These are phyloP conservation scores for Hypercompe scribonia DNA, from an alignment of 2,888 invertebrate genomes.

Conservation along the genomic window DNA sequence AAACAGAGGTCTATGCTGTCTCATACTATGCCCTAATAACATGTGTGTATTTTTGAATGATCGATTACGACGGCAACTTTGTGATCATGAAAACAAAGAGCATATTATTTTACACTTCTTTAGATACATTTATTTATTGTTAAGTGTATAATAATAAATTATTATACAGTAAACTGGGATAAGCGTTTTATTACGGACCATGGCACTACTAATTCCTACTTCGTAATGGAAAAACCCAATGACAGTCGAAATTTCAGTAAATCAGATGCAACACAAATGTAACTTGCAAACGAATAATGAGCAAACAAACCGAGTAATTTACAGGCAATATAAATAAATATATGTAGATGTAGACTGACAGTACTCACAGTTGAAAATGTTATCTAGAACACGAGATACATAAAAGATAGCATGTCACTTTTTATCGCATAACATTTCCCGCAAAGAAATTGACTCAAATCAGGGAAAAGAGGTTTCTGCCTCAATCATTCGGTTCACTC, in stretches of 20 bases:
- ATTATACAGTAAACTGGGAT: too few relatives aligned
- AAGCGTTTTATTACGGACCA: neutral
- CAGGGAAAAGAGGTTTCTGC: constrained; percentile 54
- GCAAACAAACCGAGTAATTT: neutral
- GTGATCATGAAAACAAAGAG: neutral
- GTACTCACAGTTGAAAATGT: neutral
- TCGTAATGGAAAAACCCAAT: neutral
- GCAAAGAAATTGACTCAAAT: constrained; percentile 47
- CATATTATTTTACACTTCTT: neutral
- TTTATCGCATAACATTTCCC: constrained; percentile 38
- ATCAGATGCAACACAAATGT: neutral
- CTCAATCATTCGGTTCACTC: constrained; percentile 44
- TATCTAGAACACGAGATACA: constrained; percentile 8
- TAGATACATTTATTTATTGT: neutral
- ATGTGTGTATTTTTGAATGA: neutral
- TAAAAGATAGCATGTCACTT: constrained; percentile 21
- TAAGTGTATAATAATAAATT: too few relatives aligned
- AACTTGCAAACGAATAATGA: neutral
- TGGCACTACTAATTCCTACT: too few relatives aligned
- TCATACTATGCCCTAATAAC: neutral
- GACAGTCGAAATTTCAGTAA: neutral
- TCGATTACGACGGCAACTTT: too few relatives aligned
- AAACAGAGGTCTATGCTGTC: too few relatives aligned
- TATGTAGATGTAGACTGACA: neutral
- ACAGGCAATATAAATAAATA: neutral